phyloP scores from a whole-genome alignment of 1,140 invertebrate species.

The Leptonema lineaticorne region DNA sequence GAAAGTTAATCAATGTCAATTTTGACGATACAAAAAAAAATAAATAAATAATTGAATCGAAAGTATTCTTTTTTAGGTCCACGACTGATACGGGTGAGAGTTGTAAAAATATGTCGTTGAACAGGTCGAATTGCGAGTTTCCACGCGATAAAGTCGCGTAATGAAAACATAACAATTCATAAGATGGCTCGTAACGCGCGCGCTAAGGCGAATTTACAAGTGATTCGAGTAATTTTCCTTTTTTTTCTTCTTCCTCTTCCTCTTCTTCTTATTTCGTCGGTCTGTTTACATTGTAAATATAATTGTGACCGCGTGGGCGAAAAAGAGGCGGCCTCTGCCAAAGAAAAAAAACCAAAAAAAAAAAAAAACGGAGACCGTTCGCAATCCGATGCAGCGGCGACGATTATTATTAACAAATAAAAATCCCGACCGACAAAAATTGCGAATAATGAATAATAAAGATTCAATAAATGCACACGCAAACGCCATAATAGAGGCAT shows the following conservation, averaged over 20 bases:
- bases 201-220: conserved; percentile 27
- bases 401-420: no score
- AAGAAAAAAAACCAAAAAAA: no score
- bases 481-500: conserved; percentile 38
- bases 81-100: no score
- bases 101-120: background rate
- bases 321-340: no score
- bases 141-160: conserved; percentile 20
- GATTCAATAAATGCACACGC: conserved; percentile 39
- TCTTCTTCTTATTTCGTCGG: no score
- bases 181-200: conserved; percentile 27
- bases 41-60: no score
- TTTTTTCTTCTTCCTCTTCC: no score
- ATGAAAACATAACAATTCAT: conserved; percentile 42
- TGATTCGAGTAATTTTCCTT: no score
- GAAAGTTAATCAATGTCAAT: no score
- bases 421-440: conserved; percentile 32
- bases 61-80: no score
- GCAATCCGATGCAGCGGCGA: no score
- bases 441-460: conserved; percentile 42
- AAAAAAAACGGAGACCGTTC: background rate
- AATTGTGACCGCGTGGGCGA: background rate
- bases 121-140: background rate
- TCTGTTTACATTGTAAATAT: background rate
- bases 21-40: no score